Conservation (phyloP, 2,888 invertebrate species). For the Periphyllus acericola region DNA sequence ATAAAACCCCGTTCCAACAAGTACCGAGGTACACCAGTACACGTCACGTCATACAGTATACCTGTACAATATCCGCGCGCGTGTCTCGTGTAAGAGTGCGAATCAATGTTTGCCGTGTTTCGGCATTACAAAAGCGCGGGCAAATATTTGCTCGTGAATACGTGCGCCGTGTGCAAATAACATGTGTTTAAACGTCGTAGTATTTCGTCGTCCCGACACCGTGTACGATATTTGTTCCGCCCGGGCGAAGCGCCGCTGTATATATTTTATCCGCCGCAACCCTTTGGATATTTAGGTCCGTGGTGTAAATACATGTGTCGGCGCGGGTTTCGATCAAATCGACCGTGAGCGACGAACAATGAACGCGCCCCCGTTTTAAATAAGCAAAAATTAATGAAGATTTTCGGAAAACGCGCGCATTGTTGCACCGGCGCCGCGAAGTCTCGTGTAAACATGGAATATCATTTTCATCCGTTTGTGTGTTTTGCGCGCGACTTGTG, state of each 20-base stretch:
- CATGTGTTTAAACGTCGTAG: background rate
- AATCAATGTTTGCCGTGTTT: background rate
- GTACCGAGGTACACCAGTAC: background rate
- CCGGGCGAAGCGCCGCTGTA: background rate
- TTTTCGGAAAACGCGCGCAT: background rate
- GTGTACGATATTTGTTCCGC: background rate
- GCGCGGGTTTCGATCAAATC: slow-evolving; percentile 39
- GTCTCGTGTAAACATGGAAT: background rate
- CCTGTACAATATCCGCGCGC: too few relatives aligned
- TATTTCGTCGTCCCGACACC: background rate
- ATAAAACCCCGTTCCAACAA: background rate
- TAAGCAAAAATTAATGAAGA: slow-evolving; percentile 35
- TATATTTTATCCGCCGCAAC: slow-evolving; percentile 16
- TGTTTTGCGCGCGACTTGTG: background rate
- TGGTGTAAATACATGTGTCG: background rate
- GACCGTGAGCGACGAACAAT: slow-evolving; percentile 22
- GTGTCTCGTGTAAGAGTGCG: background rate
- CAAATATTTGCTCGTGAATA: slow-evolving; percentile 30
- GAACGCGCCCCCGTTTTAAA: background rate
- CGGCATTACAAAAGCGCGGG: slow-evolving; percentile 19
- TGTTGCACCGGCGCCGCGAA: background rate
- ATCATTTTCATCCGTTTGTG: background rate
- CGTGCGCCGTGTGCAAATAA: background rate
- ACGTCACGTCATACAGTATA: too few relatives aligned
- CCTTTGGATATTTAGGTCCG: slow-evolving; percentile 12